Base-by-base conservation (phyloP, 2,797 vertebrate genomes). In the Caiman crocodilus region DNA sequence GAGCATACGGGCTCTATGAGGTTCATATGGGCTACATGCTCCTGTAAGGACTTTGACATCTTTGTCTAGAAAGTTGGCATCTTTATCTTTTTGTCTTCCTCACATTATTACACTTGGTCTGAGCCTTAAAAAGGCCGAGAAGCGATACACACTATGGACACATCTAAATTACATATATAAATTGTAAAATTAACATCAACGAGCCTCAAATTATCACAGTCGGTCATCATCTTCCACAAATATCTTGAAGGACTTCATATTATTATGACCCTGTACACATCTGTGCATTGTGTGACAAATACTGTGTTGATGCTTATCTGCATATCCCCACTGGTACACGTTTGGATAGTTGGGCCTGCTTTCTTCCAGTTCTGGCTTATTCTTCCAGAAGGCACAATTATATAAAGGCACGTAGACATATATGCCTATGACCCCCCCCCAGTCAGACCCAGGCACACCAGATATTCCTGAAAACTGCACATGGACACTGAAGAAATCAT, bases 331-430 rank as follows among this genome's bases (percentile, higher is more conserved):
- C 11, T 50, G 42, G 42, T 50, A 50, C 42, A 87, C 79, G 80
- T 79, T 76, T 69, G 75, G 50, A 93, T 20, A 85, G 77, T 91
- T 13, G 1, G 32, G 75, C 90, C 12, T 26, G 87, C 90, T 90
- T 87, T 67, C 79, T 87, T 65, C 89, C 73, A 0, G 28, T 93
- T 78, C 64, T 3, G 4, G 61, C 85, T 92, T 88, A 87, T n/a
- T 95, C 74, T 87, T 95, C 87, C 85, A 89, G 76, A 89, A 76
- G 73, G 94, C 85, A 92, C 73, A 91, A 93, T 87, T 93, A 59
- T 84, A 84, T 85, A 92, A 89, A 64, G 89, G 32, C 79, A 93
- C 88, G 91, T 90, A 35, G 16, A 90, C 42, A 79, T 60, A 73
- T 95, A 93, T 16, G n/a, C 6, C 26, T 65, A 65, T 65, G 64